These are phyloP conservation scores for Heterodera schachtii DNA, from an alignment of 1,140 invertebrate genomes.

Conservation along the genomic window DNA sequence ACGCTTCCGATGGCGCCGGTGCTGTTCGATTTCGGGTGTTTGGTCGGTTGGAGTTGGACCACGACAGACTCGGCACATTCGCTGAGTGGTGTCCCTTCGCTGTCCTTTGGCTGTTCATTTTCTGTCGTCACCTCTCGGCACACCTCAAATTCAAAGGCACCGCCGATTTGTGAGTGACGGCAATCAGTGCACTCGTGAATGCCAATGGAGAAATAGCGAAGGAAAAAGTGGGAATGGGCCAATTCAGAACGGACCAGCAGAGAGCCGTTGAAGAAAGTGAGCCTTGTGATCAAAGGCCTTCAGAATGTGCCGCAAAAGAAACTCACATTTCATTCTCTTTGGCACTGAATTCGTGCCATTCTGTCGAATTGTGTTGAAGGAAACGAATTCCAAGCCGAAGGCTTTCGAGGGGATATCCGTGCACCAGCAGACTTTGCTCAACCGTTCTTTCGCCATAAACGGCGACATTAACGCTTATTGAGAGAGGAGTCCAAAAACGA, in stretches of 20 bases:
- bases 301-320: not conserved
- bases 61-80: not conserved
- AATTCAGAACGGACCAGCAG: conserved; percentile 40
- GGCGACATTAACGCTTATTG: conserved; percentile 20
- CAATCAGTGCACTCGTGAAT: conserved; percentile 44
- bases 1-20: not conserved
- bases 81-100: not conserved
- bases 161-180: conserved; percentile 24
- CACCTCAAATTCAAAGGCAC: conserved; percentile 27
- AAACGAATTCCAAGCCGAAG: conserved; percentile 36
- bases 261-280: conserved; percentile 46
- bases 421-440: conserved; percentile 36
- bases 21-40: conserved; percentile 4
- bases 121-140: conserved; percentile 31
- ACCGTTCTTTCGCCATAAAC: not conserved
- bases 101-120: not conserved
- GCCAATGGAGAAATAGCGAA: conserved; percentile 49
- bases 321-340: conserved; percentile 10
- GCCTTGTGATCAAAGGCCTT: not conserved
- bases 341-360: conserved; percentile 22
- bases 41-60: conserved; percentile 4
- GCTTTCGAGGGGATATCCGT: conserved; percentile 49
- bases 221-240: conserved; percentile 50
- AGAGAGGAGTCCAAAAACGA: conserved; percentile 37
- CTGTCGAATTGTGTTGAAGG: conserved; percentile 44